phyloP scores from a whole-genome alignment of 2,888 invertebrate genomes.

The Plebejus melissa region DNA sequence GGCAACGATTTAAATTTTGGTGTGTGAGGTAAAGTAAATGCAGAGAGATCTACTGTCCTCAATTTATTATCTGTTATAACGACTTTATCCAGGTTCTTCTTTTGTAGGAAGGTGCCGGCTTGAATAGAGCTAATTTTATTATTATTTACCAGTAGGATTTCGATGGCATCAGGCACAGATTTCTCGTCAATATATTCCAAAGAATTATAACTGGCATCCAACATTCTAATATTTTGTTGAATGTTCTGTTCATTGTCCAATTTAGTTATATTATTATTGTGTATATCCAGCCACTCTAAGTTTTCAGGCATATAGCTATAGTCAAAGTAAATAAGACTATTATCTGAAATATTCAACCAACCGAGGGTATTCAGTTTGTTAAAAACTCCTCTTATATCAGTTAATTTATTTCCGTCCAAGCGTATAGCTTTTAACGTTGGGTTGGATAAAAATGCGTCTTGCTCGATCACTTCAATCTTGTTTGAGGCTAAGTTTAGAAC shows the following conservation, averaged over 20 bases:
- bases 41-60: slow-evolving; percentile 84
- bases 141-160: slow-evolving; percentile 86
- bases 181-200: slow-evolving; percentile 83
- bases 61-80: slow-evolving; percentile 87
- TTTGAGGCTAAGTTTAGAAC: slow-evolving; percentile 90
- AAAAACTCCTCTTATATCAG: slow-evolving; percentile 87
- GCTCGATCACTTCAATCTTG: slow-evolving; percentile 85
- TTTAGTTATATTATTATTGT: slow-evolving; percentile 86
- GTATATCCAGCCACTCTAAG: slow-evolving; percentile 89
- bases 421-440: slow-evolving; percentile 85
- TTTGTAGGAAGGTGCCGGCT: slow-evolving; percentile 85
- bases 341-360: slow-evolving; percentile 90
- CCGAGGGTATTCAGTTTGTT: slow-evolving; percentile 84
- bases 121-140: slow-evolving; percentile 85
- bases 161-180: slow-evolving; percentile 86
- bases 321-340: slow-evolving; percentile 87
- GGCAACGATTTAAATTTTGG: slow-evolving; percentile 83
- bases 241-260: slow-evolving; percentile 85
- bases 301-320: slow-evolving; percentile 86
- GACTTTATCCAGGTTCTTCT: slow-evolving; percentile 85
- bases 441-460: slow-evolving; percentile 86
- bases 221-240: slow-evolving; percentile 83
- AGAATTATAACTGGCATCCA: slow-evolving; percentile 87
- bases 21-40: slow-evolving; percentile 83
- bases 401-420: slow-evolving; percentile 87